Conservation (phyloP, 2,888 invertebrate species). For the Drosophila meridiana region DNA sequence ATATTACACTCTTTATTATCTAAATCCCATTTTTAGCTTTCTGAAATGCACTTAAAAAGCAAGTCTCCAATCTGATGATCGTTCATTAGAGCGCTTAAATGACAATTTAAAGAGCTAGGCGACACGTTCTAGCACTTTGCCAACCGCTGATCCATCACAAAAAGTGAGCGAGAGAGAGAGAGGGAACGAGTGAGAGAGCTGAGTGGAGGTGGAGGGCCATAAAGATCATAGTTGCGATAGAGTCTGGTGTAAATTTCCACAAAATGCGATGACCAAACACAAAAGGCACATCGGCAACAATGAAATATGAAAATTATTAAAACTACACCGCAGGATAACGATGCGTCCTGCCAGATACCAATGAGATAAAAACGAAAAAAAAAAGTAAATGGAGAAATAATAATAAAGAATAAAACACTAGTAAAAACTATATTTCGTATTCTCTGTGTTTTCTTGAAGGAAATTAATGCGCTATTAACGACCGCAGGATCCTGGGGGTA, state of each 20-base stretch:
- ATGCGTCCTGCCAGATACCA: conserved; percentile 54
- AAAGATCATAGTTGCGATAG: conserved; percentile 56
- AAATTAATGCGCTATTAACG: conserved; percentile 74
- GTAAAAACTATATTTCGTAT: conserved; percentile 8
- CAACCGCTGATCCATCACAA: not conserved
- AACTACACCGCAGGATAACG: conserved; percentile 48
- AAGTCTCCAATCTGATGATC: conserved; percentile 5
- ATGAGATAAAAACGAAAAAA: conserved; percentile 29
- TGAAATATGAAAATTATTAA: conserved; percentile 80
- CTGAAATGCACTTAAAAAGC: conserved; percentile 1
- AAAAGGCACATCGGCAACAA: conserved; percentile 45
- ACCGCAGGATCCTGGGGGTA: conserved; percentile 64
- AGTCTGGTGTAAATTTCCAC: conserved; percentile 72
- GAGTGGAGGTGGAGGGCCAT: conserved; percentile 6
- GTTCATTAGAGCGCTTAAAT: conserved; percentile 67
- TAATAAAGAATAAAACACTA: conserved; percentile 37
- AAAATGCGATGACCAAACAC: conserved; percentile 79
- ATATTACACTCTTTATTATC: not conserved
- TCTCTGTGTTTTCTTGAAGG: conserved; percentile 23
- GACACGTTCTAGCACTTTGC: conserved; percentile 73
- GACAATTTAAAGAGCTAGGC: conserved; percentile 57
- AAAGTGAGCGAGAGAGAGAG: not conserved
- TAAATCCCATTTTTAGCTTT: conserved; percentile 8
- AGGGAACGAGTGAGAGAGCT: not conserved
- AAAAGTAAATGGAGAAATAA: conserved; percentile 36